Evolutionary conservation across 2,888 invertebrate species (phyloP).

Genomic region (Nomada hirtipes): DNA sequence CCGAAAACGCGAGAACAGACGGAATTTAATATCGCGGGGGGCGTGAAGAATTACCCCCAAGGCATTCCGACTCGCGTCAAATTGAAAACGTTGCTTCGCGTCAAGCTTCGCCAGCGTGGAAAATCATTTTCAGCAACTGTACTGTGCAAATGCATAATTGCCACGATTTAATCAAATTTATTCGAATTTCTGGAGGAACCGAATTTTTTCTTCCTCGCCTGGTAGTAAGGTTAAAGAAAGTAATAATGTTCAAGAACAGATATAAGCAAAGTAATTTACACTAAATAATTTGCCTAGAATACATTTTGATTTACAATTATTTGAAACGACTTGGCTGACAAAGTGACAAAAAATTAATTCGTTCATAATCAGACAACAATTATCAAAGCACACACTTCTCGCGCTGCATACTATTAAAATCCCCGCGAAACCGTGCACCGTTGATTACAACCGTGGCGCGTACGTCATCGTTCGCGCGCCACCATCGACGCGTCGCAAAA

Average conservation of each 20-base stretch:
- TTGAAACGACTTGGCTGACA: too few relatives aligned
- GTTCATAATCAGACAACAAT: too few relatives aligned
- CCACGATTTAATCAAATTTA: too few relatives aligned
- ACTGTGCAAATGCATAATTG: too few relatives aligned
- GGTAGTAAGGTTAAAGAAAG: too few relatives aligned
- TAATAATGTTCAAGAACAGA: too few relatives aligned
- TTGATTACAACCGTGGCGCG: constrained; percentile 15
- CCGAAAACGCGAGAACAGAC: not conserved
- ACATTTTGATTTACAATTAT: not conserved
- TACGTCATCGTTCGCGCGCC: not conserved
- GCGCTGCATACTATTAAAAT: constrained; percentile 21
- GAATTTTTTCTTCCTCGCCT: too few relatives aligned
- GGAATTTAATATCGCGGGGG: not conserved
- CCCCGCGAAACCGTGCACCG: not conserved
- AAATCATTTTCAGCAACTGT: too few relatives aligned
- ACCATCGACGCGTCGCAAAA: constrained; percentile 47
- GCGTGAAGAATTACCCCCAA: constrained; percentile 7
- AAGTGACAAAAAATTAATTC: not conserved
- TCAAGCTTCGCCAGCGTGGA: too few relatives aligned
- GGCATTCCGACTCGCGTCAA: constrained; percentile 1
- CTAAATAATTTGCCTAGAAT: not conserved
- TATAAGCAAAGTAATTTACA: too few relatives aligned
- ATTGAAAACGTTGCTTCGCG: constrained; percentile 23
- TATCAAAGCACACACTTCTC: not conserved
- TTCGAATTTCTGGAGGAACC: too few relatives aligned